Evolutionary conservation across 2,888 invertebrate species (phyloP).

Genomic region (Oxycera nigricornis): DNA sequence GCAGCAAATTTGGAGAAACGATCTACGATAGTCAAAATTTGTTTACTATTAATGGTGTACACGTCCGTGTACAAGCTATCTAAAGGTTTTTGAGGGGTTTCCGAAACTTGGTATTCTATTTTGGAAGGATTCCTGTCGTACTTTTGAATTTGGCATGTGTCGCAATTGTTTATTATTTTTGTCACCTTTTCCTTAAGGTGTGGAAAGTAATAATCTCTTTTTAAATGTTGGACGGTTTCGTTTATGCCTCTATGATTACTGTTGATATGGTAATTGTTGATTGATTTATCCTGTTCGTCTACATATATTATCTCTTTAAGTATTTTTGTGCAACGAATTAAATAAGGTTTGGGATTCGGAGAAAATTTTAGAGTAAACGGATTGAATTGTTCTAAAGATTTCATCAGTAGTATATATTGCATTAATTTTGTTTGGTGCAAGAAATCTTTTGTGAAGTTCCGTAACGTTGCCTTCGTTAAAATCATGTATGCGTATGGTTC

Average conservation of each 20-base stretch:
- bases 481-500: neutral
- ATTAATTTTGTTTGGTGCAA: neutral
- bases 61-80: neutral
- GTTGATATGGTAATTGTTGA: constrained; percentile 46
- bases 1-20: neutral
- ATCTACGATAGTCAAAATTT: constrained; percentile 43
- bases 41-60: constrained; percentile 44
- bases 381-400: neutral
- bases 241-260: constrained; percentile 47
- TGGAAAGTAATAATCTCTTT: constrained; percentile 47
- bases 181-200: constrained; percentile 47
- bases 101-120: neutral
- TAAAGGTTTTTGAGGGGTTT: neutral
- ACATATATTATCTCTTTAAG: constrained; percentile 43
- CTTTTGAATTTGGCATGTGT: constrained; percentile 42
- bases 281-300: constrained; percentile 48
- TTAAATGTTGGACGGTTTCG: constrained; percentile 47
- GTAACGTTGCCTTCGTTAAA: neutral
- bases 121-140: constrained; percentile 43
- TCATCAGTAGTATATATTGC: neutral
- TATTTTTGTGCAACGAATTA: constrained; percentile 44
- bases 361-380: neutral
- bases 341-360: neutral
- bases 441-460: neutral
- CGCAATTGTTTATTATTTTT: constrained; percentile 47